These are phyloP conservation scores for Tenualosa ilisha DNA, from an alignment of 2,797 vertebrate species.

Conservation along the genomic window DNA sequence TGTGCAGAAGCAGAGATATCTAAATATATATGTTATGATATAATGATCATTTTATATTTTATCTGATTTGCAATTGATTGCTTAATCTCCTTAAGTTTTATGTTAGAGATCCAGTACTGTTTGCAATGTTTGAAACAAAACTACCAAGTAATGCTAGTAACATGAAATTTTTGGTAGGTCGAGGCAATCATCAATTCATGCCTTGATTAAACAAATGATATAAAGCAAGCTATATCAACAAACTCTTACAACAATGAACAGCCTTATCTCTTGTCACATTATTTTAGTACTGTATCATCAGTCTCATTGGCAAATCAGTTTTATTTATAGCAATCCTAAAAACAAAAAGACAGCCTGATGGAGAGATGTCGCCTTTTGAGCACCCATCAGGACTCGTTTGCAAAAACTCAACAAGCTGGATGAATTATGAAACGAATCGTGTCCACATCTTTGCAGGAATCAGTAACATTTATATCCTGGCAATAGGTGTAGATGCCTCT, in stretches of 20 bases:
- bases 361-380: background rate
- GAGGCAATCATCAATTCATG: background rate
- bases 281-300: background rate
- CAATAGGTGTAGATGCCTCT: conserved; percentile 51
- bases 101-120: background rate
- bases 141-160: no score
- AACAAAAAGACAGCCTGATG: background rate
- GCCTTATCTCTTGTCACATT: no score
- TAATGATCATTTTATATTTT: background rate
- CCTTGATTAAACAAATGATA: background rate
- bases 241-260: background rate
- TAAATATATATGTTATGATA: background rate
- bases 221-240: background rate
- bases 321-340: background rate
- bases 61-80: background rate
- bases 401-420: conserved; percentile 48
- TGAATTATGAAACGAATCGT: conserved; percentile 56
- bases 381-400: background rate
- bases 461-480: conserved; percentile 53
- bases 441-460: conserved; percentile 54
- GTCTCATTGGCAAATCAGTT: background rate
- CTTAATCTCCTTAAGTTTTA: background rate
- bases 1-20: background rate
- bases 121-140: background rate
- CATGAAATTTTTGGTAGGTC: no score